These are phyloP conservation scores for Neuroterus valhalla DNA, from an alignment of 1,140 invertebrate species.

Conservation along the genomic window DNA sequence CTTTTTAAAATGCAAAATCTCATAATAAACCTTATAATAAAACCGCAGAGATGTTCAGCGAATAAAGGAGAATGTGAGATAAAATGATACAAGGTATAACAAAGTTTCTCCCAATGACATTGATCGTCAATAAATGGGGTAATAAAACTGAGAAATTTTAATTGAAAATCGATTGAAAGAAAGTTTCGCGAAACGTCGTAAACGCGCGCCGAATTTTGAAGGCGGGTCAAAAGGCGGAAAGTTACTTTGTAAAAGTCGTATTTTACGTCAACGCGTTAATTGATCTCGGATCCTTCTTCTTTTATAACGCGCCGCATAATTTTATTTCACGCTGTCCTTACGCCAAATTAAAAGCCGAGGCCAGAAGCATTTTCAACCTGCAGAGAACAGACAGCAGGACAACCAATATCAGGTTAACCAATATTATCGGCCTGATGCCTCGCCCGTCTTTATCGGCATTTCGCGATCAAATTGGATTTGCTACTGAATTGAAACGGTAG, in stretches of 20 bases:
- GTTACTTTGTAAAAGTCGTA: constrained; percentile 14
- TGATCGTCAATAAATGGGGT: constrained; percentile 26
- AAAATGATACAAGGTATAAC: constrained; percentile 10
- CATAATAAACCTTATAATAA: background rate
- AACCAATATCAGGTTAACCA: background rate
- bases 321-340: constrained; percentile 28
- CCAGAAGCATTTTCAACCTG: constrained; percentile 3
- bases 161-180: constrained; percentile 29
- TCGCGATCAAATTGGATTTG: constrained; percentile 49
- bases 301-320: constrained; percentile 28
- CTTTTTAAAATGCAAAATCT: background rate
- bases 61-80: background rate
- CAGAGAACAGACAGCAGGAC: background rate
- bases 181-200: constrained; percentile 20
- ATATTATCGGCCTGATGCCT: background rate
- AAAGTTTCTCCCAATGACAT: constrained; percentile 26
- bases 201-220: constrained; percentile 8
- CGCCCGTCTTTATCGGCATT: constrained; percentile 27
- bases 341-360: constrained; percentile 18
- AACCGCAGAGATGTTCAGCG: background rate
- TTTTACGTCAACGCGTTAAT: constrained; percentile 29
- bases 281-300: constrained; percentile 25
- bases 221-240: constrained; percentile 28
- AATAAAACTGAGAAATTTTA: constrained; percentile 27
- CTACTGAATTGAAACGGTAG: constrained; percentile 54